Conservation (phyloP, 2,113 vertebrate genomes). For the Anser brachyrhynchus region DNA sequence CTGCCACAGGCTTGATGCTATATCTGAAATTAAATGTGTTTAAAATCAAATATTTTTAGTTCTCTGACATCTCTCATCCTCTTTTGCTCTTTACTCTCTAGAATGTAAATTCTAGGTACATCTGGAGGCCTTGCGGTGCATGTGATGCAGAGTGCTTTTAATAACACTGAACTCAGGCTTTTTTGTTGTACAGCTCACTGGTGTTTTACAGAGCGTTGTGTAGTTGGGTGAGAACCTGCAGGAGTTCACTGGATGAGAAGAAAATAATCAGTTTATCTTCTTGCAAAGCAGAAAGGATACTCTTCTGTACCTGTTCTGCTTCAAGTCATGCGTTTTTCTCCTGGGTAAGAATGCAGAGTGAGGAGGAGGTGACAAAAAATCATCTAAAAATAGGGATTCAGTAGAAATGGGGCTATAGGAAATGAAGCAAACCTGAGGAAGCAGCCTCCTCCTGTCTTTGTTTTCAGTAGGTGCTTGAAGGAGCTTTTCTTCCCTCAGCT, state of each 20-base stretch:
- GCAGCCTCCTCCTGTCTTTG: neutral
- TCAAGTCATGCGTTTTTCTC: neutral
- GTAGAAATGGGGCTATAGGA: neutral
- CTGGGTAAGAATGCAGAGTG: neutral
- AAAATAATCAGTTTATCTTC: neutral
- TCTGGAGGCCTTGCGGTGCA: neutral
- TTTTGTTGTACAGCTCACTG: neutral
- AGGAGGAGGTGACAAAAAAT: neutral
- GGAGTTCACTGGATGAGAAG: neutral
- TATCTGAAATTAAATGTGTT: neutral
- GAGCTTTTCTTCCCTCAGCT: neutral
- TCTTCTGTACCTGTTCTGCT: neutral
- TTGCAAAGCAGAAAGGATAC: neutral
- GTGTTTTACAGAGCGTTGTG: fast-evolving
- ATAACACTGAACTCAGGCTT: neutral
- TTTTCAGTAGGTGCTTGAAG: neutral
- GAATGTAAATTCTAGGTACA: neutral
- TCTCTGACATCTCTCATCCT: neutral
- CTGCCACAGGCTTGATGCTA: neutral
- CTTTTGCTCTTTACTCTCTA: neutral
- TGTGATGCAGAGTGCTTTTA: neutral
- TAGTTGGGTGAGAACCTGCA: neutral
- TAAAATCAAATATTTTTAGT: neutral
- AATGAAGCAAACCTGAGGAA: neutral
- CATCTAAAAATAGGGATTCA: neutral